A percentile compares a stretch with the other conserved stretches of the same genome.
Evolutionary conservation across 2,113 vertebrate species (phyloP).

Genomic region (Pseudorectes ferrugineus): DNA sequence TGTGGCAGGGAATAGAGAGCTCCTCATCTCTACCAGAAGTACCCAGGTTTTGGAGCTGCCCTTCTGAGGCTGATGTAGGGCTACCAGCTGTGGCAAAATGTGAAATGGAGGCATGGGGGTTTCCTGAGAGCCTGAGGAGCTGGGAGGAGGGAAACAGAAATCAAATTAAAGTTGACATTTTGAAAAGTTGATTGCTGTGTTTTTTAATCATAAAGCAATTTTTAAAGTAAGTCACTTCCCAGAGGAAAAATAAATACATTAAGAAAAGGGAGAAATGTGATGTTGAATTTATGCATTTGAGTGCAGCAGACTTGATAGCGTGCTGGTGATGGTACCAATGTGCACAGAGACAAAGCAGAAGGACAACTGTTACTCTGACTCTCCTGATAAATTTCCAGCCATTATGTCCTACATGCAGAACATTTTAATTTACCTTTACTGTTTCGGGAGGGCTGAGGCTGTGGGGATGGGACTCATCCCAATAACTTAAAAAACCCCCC

Average conservation of each 20-base stretch:
- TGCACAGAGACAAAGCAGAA: not conserved
- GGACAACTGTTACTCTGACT: not conserved
- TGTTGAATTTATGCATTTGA: not conserved
- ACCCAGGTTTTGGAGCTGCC: not conserved
- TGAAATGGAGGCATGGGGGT: not conserved
- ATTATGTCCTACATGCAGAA: not conserved
- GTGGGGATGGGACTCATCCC: not conserved
- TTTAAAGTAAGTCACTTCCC: not conserved
- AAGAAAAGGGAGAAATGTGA: not conserved
- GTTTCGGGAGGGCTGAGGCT: not conserved
- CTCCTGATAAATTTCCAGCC: not conserved
- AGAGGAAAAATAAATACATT: slow-evolving; percentile 14
- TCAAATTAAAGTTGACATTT: slow-evolving; percentile 1
- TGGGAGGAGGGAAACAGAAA: not conserved
- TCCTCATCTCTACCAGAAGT: not conserved
- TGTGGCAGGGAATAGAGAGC: rapidly evolving
- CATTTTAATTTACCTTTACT: not conserved
- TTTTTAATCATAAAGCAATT: slow-evolving; percentile 23
- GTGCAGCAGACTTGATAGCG: not conserved
- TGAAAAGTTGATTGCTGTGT: not conserved
- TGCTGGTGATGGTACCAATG: not conserved
- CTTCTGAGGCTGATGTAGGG: not conserved
- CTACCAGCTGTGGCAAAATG: not conserved
- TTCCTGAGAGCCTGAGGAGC: not conserved
- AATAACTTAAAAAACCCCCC: rapidly evolving